These are phyloP conservation scores for Cavia aperea DNA, from an alignment of 2,113 vertebrate genomes.

Conservation along the genomic window DNA sequence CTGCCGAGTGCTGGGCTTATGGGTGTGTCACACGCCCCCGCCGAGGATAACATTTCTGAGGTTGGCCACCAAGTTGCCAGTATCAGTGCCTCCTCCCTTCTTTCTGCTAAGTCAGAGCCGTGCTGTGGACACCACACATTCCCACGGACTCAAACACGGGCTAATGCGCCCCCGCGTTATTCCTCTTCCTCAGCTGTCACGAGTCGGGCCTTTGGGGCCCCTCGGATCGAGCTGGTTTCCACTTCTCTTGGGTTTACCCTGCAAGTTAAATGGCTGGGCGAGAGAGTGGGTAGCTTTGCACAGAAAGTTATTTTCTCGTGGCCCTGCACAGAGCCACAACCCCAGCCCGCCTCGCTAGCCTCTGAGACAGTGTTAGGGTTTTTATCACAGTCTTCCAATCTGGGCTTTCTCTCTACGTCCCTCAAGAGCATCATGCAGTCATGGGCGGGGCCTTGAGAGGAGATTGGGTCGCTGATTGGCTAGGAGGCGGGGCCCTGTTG, in stretches of 20 bases:
- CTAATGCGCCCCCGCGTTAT: accelerated
- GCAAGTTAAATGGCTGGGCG: not conserved
- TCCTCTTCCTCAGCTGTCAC: accelerated
- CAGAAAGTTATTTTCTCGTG: not conserved
- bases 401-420: not conserved
- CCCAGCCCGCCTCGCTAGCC: not conserved
- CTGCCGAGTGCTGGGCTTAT: not conserved
- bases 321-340: not conserved
- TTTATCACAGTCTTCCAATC: not conserved
- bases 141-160: accelerated
- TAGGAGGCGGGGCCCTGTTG: not conserved
- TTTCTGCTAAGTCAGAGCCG: accelerated
- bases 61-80: accelerated
- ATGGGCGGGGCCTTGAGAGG: not conserved
- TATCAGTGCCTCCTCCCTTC: accelerated
- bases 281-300: accelerated
- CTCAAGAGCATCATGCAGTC: not conserved
- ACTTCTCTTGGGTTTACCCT: not conserved
- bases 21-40: not conserved
- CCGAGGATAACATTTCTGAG: accelerated
- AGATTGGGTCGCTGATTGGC: not conserved
- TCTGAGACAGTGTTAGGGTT: not conserved
- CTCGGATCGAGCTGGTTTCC: not conserved
- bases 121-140: accelerated
- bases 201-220: accelerated